Percentiles rank a stretch among this genome's conserved stretches.
phyloP scores from a whole-genome alignment of 1,140 invertebrate species.

The Ostrea edulis region DNA sequence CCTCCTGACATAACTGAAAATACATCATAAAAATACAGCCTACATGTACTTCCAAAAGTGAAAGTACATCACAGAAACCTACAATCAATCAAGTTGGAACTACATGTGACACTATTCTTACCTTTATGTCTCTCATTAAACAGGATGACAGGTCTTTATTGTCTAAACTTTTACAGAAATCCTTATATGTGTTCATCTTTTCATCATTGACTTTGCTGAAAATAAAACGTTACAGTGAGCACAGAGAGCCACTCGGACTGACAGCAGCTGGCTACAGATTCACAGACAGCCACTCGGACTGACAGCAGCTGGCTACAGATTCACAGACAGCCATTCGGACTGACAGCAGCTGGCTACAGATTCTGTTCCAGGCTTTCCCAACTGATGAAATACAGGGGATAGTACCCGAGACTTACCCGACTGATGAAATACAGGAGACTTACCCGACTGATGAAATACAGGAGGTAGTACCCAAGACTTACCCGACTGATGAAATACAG shows the following conservation, averaged over 20 bases:
- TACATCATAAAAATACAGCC: too few relatives aligned
- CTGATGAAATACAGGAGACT: too few relatives aligned
- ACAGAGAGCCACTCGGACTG: neutral
- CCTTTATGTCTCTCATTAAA: slow-evolving; percentile 89
- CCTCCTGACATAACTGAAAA: slow-evolving; percentile 88
- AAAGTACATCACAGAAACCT: too few relatives aligned
- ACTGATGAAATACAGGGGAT: too few relatives aligned
- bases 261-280: too few relatives aligned
- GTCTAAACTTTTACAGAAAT: slow-evolving; percentile 88
- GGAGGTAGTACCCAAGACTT: too few relatives aligned
- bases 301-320: too few relatives aligned
- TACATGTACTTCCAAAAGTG: too few relatives aligned
- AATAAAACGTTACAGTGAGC: slow-evolving; percentile 43
- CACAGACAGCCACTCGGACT: neutral
- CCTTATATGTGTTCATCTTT: slow-evolving; percentile 88
- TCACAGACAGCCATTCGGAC: neutral
- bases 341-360: neutral
- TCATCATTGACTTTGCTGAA: slow-evolving; percentile 85
- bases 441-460: too few relatives aligned
- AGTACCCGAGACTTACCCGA: too few relatives aligned
- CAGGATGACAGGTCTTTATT: slow-evolving; percentile 87
- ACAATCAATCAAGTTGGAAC: neutral
- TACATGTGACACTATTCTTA: slow-evolving; percentile 69
- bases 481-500: too few relatives aligned
- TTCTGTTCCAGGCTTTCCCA: too few relatives aligned